Base-by-base conservation (phyloP, 2,888 invertebrate genomes). In the Xanthorhoe designata region DNA sequence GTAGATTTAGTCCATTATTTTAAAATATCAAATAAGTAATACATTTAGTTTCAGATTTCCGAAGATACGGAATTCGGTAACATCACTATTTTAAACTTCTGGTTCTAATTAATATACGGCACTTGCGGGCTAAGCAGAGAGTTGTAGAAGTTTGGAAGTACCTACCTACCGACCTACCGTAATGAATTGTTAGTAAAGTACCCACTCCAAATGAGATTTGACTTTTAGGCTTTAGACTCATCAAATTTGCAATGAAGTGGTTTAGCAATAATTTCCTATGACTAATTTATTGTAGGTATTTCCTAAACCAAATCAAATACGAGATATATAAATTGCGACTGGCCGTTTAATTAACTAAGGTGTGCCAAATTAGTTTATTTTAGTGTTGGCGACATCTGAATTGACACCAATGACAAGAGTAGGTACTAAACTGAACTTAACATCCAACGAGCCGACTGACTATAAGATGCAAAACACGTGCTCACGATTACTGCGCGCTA, bases 41-140 rank as follows among this genome's bases (percentile, higher is more conserved):
- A n/a, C n/a, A n/a, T n/a, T n/a, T n/a, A n/a, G n/a, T n/a, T n/a
- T n/a, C n/a, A n/a, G 45, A 45, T 15, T 45, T 17, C n/a, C n/a
- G 18, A 8, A 10, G 42, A 58, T 58, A 59, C 59, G 58, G 54
- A 59, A 50, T 10, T 38, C 0, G 0, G 5, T 17, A 15, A 50
- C 66, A 54, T 69, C 64, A 61, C 69, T 62, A 63, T 9, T 29
- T 24, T 35, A 57, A 19, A 60, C 66, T 49, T 50, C 73, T 75
- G 71, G 61, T 81, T 83, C 83, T 88, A 89, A 89, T 89, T 87
- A 88, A 88, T 87, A 85, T 80, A 81, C 82, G 83, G 79, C 84
- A 83, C 81, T 85, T 80, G 82, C 75, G 80, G 81, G 68, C 71
- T 72, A 59, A 61, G 59, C 53, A 58, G 70, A 72, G 64, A 74